Percentiles rank a stretch among this genome's conserved stretches.
Conservation (phyloP, 2,888 invertebrate genomes). For the Drosophila suboccidentalis region DNA sequence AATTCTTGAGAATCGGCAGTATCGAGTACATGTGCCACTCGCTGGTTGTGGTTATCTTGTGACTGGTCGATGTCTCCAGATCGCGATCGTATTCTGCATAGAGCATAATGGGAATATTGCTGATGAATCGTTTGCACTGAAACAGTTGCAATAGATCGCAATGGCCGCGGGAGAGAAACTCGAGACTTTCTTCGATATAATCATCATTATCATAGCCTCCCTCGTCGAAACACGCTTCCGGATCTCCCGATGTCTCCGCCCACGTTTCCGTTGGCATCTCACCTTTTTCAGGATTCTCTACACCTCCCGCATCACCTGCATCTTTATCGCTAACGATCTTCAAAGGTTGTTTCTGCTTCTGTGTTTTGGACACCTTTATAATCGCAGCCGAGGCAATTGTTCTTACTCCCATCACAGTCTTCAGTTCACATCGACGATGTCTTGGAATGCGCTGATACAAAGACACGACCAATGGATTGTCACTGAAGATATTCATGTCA, state of each 20-base stretch:
- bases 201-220: slow-evolving; percentile 26
- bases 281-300: background rate
- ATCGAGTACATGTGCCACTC: slow-evolving; percentile 81
- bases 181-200: slow-evolving; percentile 47
- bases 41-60: slow-evolving; percentile 48
- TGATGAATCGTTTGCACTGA: slow-evolving; percentile 63
- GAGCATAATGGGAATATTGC: slow-evolving; percentile 46
- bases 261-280: background rate
- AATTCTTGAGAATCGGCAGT: slow-evolving; percentile 72
- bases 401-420: background rate
- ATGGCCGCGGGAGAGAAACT: slow-evolving; percentile 63
- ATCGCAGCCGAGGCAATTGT: background rate
- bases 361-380: background rate
- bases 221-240: background rate
- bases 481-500: slow-evolving; percentile 74
- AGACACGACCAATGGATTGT: slow-evolving; percentile 73
- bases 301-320: background rate
- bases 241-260: background rate
- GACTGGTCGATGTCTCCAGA: slow-evolving; percentile 9
- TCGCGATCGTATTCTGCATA: slow-evolving; percentile 52
- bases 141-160: slow-evolving; percentile 69
- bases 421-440: slow-evolving; percentile 30
- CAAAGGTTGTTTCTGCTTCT: background rate
- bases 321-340: background rate
- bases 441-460: slow-evolving; percentile 69